Base-by-base conservation (phyloP, 2,888 invertebrate species). In the Spodoptera littoralis region DNA sequence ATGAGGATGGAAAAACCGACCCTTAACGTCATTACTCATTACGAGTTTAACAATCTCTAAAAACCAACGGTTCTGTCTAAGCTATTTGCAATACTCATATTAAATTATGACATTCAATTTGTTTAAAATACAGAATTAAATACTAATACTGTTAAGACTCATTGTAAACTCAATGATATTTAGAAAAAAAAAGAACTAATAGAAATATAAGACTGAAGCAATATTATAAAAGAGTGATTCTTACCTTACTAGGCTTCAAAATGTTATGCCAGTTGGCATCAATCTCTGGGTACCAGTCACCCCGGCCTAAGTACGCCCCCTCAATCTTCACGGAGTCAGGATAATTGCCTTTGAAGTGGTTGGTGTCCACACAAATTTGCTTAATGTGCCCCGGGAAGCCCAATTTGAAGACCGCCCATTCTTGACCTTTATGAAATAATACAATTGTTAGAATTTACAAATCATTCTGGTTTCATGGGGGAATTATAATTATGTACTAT, bases 271-370 rank as follows among this genome's bases (percentile, higher is more conserved):
- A 96, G 12, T 73, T 77, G 11, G 71, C 73, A 27, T 71, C 79
- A 3, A 79, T 68, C 18, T 89, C 86, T 0, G 82, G 76, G 36
- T 79, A 84, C 88, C 90, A 89, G 64, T 92, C 88, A 57, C 60
- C 65, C 18, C 81, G 76, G 11, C 84, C 86, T 9, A 94, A 77
- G 48, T 88, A 82, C 0, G 90, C 84, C 18, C 95, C 96, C 80
- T 96, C 96, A 58, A 96, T 87, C 84, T 92, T 95, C 22, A 96
- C 91, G 1, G 94, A 95, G 79, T 96, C 96, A 0, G 96, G 96
- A 79, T 93, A 96, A 84, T 96, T 96, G 51, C 96, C 96, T 87
- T 96, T 96, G 84, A 96, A 96, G 80, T 96, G 95, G 11, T 92
- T 90, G 1, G 96, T 96, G 76, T 96, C 96, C 0, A 96, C 91